phyloP scores from a whole-genome alignment of 2,888 invertebrate species.

The Choristoneura rosaceana region DNA sequence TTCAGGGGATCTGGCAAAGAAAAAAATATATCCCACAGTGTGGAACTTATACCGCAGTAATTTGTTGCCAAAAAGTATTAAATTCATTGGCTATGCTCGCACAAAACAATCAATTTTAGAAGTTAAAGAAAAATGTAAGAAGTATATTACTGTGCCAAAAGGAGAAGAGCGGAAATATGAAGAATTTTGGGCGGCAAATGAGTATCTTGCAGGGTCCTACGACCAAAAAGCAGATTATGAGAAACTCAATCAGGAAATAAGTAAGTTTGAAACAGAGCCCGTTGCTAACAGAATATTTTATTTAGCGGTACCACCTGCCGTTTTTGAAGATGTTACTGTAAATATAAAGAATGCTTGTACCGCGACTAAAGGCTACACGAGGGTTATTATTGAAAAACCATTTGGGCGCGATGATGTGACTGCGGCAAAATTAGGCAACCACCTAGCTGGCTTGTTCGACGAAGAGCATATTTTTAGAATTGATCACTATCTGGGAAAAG shows the following conservation, averaged over 20 bases:
- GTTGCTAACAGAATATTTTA: constrained; percentile 96
- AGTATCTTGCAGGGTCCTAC: constrained; percentile 94
- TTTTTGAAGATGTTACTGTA: constrained; percentile 95
- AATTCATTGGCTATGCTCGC: constrained; percentile 97
- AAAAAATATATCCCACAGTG: constrained; percentile 99
- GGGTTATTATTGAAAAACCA: constrained; percentile 99
- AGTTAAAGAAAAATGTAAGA: constrained; percentile 90
- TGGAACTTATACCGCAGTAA: constrained; percentile 98
- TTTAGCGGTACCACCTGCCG: constrained; percentile 97
- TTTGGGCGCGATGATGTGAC: constrained; percentile 96
- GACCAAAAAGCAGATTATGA: constrained; percentile 94
- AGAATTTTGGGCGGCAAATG: constrained; percentile 94
- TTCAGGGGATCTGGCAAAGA: constrained; percentile 97
- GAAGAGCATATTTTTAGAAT: constrained; percentile 99
- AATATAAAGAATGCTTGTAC: constrained; percentile 94
- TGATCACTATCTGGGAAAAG: constrained; percentile 99
- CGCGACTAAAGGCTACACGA: constrained; percentile 95
- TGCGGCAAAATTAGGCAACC: constrained; percentile 93
- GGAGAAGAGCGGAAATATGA: constrained; percentile 91
- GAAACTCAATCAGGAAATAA: constrained; percentile 90
- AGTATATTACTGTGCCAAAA: constrained; percentile 93
- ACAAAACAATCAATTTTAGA: constrained; percentile 92
- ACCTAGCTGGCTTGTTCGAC: constrained; percentile 93
- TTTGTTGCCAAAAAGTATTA: constrained; percentile 93
- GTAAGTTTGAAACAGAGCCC: constrained; percentile 87